Percentiles rank a stretch among this genome's conserved stretches.
phyloP scores from a whole-genome alignment of 2,113 vertebrate genomes.

The Sylvia atricapilla region DNA sequence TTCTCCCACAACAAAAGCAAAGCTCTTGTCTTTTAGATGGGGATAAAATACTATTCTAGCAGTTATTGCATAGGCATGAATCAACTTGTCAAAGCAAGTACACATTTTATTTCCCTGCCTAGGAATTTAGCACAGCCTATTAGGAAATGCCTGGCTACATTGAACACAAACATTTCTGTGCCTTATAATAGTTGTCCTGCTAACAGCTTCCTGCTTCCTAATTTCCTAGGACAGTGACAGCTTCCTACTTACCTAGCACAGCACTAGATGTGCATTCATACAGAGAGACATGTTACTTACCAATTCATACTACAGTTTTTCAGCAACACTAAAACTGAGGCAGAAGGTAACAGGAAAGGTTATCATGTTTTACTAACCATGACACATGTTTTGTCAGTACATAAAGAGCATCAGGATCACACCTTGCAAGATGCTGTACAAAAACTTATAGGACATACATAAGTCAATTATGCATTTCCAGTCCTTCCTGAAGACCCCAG shows the following conservation, averaged over 20 bases:
- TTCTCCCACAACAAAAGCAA: constrained; percentile 1
- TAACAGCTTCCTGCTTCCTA: neutral
- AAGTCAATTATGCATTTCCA: neutral
- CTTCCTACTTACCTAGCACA: neutral
- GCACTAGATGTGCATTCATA: neutral
- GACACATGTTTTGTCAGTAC: neutral
- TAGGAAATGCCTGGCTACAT: neutral
- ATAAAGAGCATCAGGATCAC: neutral
- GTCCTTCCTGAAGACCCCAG: neutral
- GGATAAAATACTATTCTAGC: constrained; percentile 4
- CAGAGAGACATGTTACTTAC: neutral
- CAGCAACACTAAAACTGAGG: neutral
- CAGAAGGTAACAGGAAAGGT: neutral
- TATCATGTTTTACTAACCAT: neutral
- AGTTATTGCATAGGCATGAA: neutral
- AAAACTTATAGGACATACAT: rapidly evolving
- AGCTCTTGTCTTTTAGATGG: constrained; percentile 13
- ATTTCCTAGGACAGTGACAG: neutral
- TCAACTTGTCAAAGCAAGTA: neutral
- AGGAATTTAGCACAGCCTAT: neutral
- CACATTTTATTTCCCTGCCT: neutral
- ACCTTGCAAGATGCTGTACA: neutral
- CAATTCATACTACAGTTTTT: neutral
- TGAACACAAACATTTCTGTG: neutral
- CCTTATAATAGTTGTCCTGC: neutral